Base-by-base conservation (phyloP, 2,797 vertebrate species). In the Melanotaenia nigrans region DNA sequence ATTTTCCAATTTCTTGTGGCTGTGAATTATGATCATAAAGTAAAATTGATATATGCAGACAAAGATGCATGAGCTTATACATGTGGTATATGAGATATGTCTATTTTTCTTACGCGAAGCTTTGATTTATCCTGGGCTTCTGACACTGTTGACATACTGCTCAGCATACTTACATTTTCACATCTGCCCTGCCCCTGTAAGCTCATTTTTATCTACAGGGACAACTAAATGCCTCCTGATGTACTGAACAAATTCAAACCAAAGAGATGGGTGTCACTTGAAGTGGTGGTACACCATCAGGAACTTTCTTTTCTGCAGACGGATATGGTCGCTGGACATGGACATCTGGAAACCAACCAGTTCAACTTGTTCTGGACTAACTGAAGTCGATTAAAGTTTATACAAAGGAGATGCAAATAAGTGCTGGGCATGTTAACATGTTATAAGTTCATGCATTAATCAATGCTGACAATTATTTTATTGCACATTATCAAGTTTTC, bases 11-110 rank as follows among this genome's bases (percentile, higher is more conserved):
- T 32, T 14, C 64, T 42, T 71, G 30, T 33, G 47, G 16, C 45
- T 40, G 62, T 64, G 5, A 58, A 68, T 77, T 35, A 79, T 77
- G 42, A 14, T 60, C 5, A 12, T 9, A 47, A 49, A 9, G 14
- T 24, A 42, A 62, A 61, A 45, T 42, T 12, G 24, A n/a, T 30
- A 64, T n/a, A 1, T 36, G 32, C 5, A 35, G 42, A 56, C 24
- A 30, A 12, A 35, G 24, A 68, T 70, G 13, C 22, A 51, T 62
- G 18, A 22, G 60, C 30, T 24, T 60, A 24, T 28, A 9, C 32
- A 56, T 57, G 38, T 33, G 68, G 8, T 11, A n/a, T 7, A 51
- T 20, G 54, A 22, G 28, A 55, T 58, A 61, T 42, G 24, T 57
- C 24, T 45, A 8, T 45, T 57, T 67, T 42, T 33, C 16, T 54